Evolutionary conservation across 2,888 invertebrate genomes (phyloP).

Genomic region (Mesorhabditis belari): DNA sequence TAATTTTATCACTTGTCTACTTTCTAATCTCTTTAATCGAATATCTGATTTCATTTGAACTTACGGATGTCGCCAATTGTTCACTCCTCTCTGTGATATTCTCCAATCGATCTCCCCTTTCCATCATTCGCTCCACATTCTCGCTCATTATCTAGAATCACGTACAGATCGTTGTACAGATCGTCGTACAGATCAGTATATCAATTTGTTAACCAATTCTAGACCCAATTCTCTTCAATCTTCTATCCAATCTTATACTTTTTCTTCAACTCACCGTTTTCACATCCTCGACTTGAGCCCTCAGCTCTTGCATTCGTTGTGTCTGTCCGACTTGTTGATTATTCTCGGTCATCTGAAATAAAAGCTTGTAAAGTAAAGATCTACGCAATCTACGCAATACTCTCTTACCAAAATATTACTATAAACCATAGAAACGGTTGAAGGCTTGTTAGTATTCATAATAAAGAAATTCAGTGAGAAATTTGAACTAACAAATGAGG

Average conservation of each 20-base stretch:
- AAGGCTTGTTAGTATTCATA: too few relatives aligned
- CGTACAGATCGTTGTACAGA: too few relatives aligned
- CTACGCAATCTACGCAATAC: too few relatives aligned
- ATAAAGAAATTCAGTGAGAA: too few relatives aligned
- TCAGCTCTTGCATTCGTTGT: conserved; percentile 12
- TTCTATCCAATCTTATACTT: neutral
- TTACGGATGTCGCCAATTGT: conserved; percentile 34
- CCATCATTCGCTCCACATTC: conserved; percentile 46
- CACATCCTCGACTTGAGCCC: conserved; percentile 28
- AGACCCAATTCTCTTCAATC: neutral
- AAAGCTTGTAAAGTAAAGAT: too few relatives aligned
- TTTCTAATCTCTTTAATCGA: too few relatives aligned
- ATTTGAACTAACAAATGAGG: too few relatives aligned
- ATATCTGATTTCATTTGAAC: conserved; percentile 2
- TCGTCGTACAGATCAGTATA: too few relatives aligned
- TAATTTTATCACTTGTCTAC: neutral
- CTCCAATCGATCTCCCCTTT: conserved; percentile 48
- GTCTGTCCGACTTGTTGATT: conserved; percentile 6
- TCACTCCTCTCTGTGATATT: conserved; percentile 38
- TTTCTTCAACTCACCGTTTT: conserved; percentile 17
- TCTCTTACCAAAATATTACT: too few relatives aligned
- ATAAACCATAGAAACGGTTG: too few relatives aligned
- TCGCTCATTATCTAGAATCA: conserved; percentile 48
- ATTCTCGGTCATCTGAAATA: conserved; percentile 14
- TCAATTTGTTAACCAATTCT: too few relatives aligned